Percentiles rank a stretch among this genome's conserved stretches.
phyloP scores from a whole-genome alignment of 1,140 invertebrate genomes.

The Laupala kohalensis region DNA sequence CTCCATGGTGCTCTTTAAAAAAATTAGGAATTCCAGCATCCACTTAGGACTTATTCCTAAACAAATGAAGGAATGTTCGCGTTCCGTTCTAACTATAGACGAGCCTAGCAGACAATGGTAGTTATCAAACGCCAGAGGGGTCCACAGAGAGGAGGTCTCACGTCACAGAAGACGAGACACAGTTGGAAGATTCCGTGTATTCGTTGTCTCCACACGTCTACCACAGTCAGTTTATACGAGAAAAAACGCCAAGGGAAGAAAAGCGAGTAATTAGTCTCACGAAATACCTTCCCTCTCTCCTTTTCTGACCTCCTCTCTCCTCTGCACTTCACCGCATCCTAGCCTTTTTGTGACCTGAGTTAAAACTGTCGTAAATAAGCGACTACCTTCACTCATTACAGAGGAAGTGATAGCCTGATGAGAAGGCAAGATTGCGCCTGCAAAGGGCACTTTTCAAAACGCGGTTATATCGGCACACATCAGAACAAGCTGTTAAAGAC shows the following conservation, averaged over 20 bases:
- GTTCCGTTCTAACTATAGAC: too few species aligned
- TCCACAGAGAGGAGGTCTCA: too few species aligned
- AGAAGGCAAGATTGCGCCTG: background rate
- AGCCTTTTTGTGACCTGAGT: background rate
- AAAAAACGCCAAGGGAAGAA: background rate
- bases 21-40: too few species aligned
- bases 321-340: background rate
- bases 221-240: too few species aligned
- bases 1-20: too few species aligned
- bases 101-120: too few species aligned
- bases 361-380: background rate
- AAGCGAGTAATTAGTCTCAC: background rate
- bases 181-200: too few species aligned
- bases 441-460: background rate
- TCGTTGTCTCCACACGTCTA: too few species aligned
- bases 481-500: background rate
- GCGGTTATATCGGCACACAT: background rate
- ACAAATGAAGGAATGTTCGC: too few species aligned
- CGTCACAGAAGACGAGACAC: too few species aligned
- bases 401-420: background rate
- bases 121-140: too few species aligned
- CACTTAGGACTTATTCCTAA: too few species aligned
- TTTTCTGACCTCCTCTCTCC: background rate
- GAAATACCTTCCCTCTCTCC: background rate
- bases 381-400: background rate